Conservation (phyloP, 2,888 invertebrate genomes). For the Pseudanteris insignis region DNA sequence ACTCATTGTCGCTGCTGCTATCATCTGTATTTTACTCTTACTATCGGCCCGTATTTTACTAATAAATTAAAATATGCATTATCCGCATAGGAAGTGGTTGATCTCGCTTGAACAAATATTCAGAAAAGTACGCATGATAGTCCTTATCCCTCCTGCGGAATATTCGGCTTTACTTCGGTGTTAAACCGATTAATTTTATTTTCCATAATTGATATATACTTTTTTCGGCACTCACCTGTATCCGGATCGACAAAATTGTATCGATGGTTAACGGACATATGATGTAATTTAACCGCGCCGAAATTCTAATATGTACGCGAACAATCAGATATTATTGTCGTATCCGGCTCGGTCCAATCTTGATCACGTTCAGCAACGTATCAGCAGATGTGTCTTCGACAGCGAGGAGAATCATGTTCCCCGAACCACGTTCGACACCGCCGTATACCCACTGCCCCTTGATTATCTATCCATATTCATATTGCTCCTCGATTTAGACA, state of each 20-base stretch:
- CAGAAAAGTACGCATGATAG: too few relatives aligned
- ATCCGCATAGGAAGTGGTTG: too few relatives aligned
- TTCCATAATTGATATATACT: not conserved
- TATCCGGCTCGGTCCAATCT: not conserved
- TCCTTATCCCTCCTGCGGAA: too few relatives aligned
- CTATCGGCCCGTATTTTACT: too few relatives aligned
- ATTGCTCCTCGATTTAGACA: too few relatives aligned
- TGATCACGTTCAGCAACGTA: constrained; percentile 24
- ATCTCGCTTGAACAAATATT: too few relatives aligned
- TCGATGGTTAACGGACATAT: not conserved
- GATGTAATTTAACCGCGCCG: not conserved
- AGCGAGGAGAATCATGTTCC: constrained; percentile 25
- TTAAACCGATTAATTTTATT: not conserved
- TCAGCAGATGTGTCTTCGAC: constrained; percentile 22
- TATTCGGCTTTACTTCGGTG: too few relatives aligned
- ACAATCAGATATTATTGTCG: not conserved
- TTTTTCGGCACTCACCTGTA: not conserved
- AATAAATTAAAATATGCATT: too few relatives aligned
- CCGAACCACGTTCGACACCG: constrained; percentile 22
- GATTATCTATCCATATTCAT: too few relatives aligned
- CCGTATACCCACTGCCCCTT: constrained; percentile 43
- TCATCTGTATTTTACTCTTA: too few relatives aligned
- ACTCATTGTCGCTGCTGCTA: too few relatives aligned
- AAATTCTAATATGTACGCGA: not conserved
- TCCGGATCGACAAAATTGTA: constrained; percentile 2